phyloP scores from a whole-genome alignment of 2,113 vertebrate genomes.

The Chaenogobius annularis region DNA sequence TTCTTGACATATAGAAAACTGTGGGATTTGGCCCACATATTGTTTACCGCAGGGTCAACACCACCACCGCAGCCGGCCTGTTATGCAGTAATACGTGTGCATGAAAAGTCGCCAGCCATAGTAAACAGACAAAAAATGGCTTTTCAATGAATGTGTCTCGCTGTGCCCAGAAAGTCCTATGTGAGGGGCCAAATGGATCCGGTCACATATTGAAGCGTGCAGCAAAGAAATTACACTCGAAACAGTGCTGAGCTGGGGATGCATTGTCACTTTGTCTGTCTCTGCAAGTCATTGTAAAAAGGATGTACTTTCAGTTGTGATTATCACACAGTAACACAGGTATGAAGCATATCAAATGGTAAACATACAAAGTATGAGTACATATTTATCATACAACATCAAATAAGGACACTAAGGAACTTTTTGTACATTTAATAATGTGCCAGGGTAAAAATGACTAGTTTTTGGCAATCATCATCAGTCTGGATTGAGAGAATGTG shows the following conservation, averaged over 20 bases:
- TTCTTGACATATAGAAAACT: constrained; percentile 60
- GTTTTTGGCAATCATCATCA: no score
- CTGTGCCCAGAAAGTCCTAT: constrained; percentile 51
- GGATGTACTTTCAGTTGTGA: not conserved
- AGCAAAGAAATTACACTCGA: constrained; percentile 3
- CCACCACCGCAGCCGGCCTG: constrained; percentile 29
- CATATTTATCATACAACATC: not conserved
- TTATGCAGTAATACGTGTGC: constrained; percentile 44
- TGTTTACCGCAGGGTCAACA: constrained; percentile 50
- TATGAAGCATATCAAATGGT: not conserved
- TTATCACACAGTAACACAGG: not conserved
- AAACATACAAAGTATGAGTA: not conserved
- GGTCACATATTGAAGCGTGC: constrained; percentile 61
- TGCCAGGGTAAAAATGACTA: no score
- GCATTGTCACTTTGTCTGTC: constrained; percentile 8
- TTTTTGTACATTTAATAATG: not conserved
- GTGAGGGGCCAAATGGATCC: constrained; percentile 54
- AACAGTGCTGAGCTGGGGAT: not conserved
- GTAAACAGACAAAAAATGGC: constrained; percentile 65
- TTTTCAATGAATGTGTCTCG: constrained; percentile 46
- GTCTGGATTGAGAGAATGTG: not conserved
- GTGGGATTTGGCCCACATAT: constrained; percentile 58
- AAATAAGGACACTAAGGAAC: not conserved
- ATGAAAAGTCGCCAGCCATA: constrained; percentile 41
- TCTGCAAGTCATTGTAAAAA: not conserved